Conservation (phyloP, 2,113 vertebrate genomes). For the Origma solitaria region DNA sequence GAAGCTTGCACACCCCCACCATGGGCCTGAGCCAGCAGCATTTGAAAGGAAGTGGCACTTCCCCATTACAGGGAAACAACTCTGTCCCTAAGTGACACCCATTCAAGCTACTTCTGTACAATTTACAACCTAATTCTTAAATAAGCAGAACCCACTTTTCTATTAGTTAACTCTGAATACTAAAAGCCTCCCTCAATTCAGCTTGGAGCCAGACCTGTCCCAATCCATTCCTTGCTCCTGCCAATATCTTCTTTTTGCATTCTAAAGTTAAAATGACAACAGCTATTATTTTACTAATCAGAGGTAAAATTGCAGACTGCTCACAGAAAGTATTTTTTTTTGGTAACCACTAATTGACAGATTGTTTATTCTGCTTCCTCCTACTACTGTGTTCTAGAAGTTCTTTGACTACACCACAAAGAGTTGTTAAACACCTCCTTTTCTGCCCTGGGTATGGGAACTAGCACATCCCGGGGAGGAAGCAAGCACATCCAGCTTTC, state of each 20-base stretch:
- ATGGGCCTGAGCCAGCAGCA: fast-evolving
- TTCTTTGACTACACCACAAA: background rate
- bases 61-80: background rate
- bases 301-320: background rate
- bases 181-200: background rate
- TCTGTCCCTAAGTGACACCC: background rate
- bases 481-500: background rate
- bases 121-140: background rate
- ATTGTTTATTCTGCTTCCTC: background rate
- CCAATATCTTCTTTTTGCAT: background rate
- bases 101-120: background rate
- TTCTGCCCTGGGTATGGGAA: background rate
- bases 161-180: background rate
- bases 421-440: background rate
- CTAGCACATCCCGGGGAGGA: background rate
- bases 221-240: fast-evolving
- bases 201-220: background rate
- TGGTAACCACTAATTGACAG: background rate
- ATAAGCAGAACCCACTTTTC: background rate
- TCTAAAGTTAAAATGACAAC: background rate
- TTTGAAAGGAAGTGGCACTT: background rate
- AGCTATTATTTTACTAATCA: background rate
- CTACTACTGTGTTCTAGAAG: background rate
- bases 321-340: background rate
- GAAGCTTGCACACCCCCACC: background rate